phyloP scores from a whole-genome alignment of 1,140 invertebrate species.

The Stenopsyche tienmushanensis region DNA sequence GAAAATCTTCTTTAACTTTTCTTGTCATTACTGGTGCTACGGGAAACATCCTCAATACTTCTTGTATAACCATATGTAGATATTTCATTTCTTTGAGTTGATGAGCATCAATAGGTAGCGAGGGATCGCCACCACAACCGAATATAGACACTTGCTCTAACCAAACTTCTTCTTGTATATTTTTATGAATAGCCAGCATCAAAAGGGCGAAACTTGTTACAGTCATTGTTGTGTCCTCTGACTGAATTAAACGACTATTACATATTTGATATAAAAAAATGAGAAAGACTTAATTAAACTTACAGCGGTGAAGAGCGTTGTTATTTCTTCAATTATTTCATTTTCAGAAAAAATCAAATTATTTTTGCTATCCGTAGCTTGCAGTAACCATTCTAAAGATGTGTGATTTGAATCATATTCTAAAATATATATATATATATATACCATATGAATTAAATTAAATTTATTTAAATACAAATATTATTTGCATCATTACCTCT shows the following conservation, averaged over 20 bases:
- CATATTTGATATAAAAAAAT: neutral
- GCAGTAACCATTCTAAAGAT: slow-evolving; percentile 17
- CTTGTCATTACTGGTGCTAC: slow-evolving; percentile 10
- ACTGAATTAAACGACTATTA: slow-evolving; percentile 6
- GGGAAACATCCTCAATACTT: slow-evolving; percentile 17
- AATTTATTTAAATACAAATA: neutral
- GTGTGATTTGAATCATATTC: neutral
- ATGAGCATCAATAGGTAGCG: neutral
- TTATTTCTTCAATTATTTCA: slow-evolving; percentile 24
- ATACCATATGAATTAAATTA: neutral
- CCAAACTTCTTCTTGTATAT: slow-evolving; percentile 19
- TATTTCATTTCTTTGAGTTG: slow-evolving; percentile 23
- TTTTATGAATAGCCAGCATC: slow-evolving; percentile 24
- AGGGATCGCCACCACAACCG: neutral
- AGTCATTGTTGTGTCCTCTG: slow-evolving; percentile 17
- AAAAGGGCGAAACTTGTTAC: slow-evolving; percentile 4
- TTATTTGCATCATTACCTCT: neutral
- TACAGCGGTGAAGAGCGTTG: slow-evolving; percentile 25
- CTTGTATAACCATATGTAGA: slow-evolving; percentile 23
- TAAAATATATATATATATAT: neutral
- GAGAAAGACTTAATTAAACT: neutral
- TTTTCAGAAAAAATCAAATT: slow-evolving; percentile 8
- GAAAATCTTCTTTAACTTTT: slow-evolving; percentile 2
- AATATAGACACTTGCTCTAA: slow-evolving; percentile 14
- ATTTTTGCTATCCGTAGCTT: slow-evolving; percentile 2